phyloP scores from a whole-genome alignment of 2,888 invertebrate genomes.

The Ashinkailepas kermadecensis region DNA sequence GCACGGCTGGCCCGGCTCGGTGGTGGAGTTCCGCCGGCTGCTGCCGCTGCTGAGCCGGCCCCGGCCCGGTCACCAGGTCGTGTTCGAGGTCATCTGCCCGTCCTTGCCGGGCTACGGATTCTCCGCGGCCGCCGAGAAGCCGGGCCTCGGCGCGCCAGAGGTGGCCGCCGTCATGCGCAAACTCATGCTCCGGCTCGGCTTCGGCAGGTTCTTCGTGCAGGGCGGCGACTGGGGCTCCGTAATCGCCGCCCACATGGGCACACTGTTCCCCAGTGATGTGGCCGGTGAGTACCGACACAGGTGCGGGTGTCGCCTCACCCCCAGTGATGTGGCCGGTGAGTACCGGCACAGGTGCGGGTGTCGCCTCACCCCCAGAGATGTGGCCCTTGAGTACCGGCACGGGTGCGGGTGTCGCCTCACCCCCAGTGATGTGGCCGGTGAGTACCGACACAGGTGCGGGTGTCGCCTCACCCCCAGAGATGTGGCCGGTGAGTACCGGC shows the following conservation, averaged over 20 bases:
- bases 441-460: too few relatives aligned
- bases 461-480: too few relatives aligned
- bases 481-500: too few relatives aligned
- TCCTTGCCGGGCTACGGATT: conserved; percentile 51
- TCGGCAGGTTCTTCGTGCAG: conserved; percentile 59
- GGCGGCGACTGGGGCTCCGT: conserved; percentile 76
- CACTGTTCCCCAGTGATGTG: conserved; percentile 51
- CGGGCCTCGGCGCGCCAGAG: conserved; percentile 52
- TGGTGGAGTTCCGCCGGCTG: conserved; percentile 69
- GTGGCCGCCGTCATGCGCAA: conserved; percentile 39
- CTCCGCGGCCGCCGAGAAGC: conserved; percentile 51
- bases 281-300: conserved; percentile 36
- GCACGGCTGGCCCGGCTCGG: conserved; percentile 81
- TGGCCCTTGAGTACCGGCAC: too few relatives aligned
- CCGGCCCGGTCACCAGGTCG: conserved; percentile 42
- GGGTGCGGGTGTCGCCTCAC: too few relatives aligned
- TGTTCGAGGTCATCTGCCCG: conserved; percentile 43
- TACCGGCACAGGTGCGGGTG: too few relatives aligned
- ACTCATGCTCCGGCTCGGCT: conserved; percentile 62
- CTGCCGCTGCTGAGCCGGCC: conserved; percentile 57
- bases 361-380: too few relatives aligned
- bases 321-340: too few relatives aligned
- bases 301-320: too few relatives aligned
- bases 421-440: too few relatives aligned
- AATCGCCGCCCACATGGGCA: conserved; percentile 55